These are phyloP conservation scores for Erythrocercus mccallii DNA, from an alignment of 2,113 vertebrate genomes.

Conservation along the genomic window DNA sequence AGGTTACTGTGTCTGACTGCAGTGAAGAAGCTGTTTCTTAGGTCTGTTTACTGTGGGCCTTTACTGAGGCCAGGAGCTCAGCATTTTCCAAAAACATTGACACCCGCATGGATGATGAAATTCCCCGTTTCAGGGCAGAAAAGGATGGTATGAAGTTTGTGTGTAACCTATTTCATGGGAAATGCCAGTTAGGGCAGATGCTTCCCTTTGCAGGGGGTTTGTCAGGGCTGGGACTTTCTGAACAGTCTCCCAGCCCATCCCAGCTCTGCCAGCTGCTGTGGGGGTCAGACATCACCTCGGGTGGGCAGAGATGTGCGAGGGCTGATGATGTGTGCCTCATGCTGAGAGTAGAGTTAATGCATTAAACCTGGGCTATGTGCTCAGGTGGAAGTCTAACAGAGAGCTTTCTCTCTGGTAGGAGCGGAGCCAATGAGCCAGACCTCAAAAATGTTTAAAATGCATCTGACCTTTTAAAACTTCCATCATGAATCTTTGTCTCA, in stretches of 20 bases:
- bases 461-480: background rate
- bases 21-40: background rate
- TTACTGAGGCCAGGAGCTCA: background rate
- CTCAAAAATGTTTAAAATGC: background rate
- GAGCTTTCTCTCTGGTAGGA: background rate
- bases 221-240: background rate
- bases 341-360: background rate
- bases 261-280: rapidly evolving
- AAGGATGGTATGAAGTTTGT: background rate
- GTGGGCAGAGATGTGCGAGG: rapidly evolving
- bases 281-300: background rate
- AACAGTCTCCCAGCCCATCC: background rate
- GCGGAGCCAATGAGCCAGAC: background rate
- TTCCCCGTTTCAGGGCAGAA: background rate
- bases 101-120: background rate
- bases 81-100: rapidly evolving
- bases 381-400: background rate
- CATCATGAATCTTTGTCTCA: background rate
- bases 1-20: background rate
- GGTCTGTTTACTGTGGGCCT: background rate
- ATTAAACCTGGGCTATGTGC: background rate
- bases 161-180: background rate
- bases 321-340: background rate
- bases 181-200: background rate
- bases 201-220: background rate